Evolutionary conservation across 2,113 vertebrate genomes (phyloP).

Genomic region (Orcinus orca): DNA sequence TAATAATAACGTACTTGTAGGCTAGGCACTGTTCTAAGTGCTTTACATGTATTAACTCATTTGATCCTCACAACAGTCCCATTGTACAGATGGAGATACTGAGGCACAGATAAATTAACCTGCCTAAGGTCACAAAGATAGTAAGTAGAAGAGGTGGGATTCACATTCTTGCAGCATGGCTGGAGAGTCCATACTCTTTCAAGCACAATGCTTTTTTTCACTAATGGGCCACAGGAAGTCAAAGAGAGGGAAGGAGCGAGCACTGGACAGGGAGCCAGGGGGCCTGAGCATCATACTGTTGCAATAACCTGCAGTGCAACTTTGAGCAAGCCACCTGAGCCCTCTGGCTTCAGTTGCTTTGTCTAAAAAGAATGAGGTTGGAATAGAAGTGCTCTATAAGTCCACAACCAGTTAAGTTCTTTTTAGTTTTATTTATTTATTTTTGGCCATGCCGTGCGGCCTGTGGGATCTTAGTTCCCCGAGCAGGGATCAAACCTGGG

Average conservation of each 20-base stretch:
- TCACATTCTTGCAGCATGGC: not conserved
- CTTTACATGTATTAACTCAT: not conserved
- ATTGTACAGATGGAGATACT: not conserved
- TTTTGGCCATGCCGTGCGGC: not conserved
- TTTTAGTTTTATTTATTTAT: not conserved
- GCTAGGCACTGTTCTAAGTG: not conserved
- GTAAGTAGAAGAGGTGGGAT: not conserved
- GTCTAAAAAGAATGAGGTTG: not conserved
- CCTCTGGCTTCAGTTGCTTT: not conserved
- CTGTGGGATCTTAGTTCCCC: not conserved
- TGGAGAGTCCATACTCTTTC: not conserved
- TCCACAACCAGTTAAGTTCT: not conserved
- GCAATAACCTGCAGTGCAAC: not conserved
- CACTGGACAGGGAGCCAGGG: not conserved
- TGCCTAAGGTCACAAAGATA: not conserved
- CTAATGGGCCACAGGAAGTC: not conserved
- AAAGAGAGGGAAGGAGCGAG: not conserved
- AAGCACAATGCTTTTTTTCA: not conserved
- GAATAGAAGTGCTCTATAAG: not conserved
- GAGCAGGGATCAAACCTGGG: not conserved
- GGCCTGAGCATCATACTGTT: not conserved
- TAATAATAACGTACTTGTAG: not conserved
- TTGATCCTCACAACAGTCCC: not conserved
- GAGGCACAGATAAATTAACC: not conserved
- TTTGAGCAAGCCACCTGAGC: not conserved